Conservation (phyloP, 2,888 invertebrate genomes). For the Agrochola lota region DNA sequence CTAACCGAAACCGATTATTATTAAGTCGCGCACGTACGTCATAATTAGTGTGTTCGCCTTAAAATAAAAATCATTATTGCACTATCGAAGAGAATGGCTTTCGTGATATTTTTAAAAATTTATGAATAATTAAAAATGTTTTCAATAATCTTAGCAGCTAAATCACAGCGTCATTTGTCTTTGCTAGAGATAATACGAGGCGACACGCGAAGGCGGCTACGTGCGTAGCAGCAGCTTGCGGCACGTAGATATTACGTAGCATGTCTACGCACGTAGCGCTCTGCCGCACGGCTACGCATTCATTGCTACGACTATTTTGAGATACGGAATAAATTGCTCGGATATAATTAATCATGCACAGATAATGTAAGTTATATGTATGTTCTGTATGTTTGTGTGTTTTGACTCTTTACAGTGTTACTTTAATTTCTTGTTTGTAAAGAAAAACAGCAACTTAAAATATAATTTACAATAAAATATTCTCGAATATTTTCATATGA, state of each 20-base stretch:
- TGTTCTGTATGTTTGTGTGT: neutral
- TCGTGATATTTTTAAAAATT: neutral
- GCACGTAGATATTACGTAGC: constrained; percentile 18
- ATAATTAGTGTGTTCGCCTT: too few relatives aligned
- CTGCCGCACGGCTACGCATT: constrained; percentile 1
- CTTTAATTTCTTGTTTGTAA: neutral
- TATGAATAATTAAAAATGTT: neutral
- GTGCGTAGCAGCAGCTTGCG: constrained; percentile 20
- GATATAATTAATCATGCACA: neutral
- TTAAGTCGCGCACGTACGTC: too few relatives aligned
- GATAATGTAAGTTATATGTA: neutral
- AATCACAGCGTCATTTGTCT: neutral
- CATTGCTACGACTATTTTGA: constrained; percentile 13
- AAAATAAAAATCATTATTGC: neutral
- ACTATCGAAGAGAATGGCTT: neutral
- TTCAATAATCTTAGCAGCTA: neutral
- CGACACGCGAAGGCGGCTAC: neutral
- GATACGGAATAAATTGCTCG: constrained; percentile 9
- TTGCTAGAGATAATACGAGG: neutral
- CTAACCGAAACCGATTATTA: neutral
- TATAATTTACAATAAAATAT: too few relatives aligned
- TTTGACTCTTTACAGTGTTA: neutral
- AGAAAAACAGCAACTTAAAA: too few relatives aligned
- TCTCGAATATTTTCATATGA: too few relatives aligned
- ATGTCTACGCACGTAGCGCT: too few relatives aligned